Evolutionary conservation across 2,888 invertebrate genomes (phyloP), one percentile per base, ranked within the genome.

Genomic region (Dicycla oo): DNA sequence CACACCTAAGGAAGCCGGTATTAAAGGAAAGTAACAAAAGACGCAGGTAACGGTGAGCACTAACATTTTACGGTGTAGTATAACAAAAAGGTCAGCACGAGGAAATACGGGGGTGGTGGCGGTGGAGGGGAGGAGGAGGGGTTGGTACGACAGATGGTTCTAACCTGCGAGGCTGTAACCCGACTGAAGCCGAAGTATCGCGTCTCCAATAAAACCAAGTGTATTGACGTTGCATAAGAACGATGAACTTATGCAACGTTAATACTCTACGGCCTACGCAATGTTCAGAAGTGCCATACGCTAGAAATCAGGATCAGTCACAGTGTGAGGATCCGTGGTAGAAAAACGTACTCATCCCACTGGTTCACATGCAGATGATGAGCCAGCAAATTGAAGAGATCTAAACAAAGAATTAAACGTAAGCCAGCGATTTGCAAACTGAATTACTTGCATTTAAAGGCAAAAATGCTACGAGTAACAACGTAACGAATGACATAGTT

Each of bases 191-290:
- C 40, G 57, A 53, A 51, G 51, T 60, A 54, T 49, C 34, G 73
- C 43, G 51, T 49, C 57, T 61, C 49, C 68, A 58, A 77, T 82
- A 80, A 82, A 81, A 81, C 69, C 68, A 63, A 82, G 69, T 73
- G 67, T 80, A 77, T 82, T 72, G 73, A 72, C 77, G 73, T 73
- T 81, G 72, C 75, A 69, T 78, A 75, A 65, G 49, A 51, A 47
- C 40, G 62, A 43, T 30, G 3, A 51, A 53, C 20, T n/a, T n/a
- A n/a, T n/a, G n/a, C n/a, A n/a, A n/a, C n/a, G n/a, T n/a, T n/a
- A n/a, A n/a, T n/a, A 47, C 40, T 51, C 57, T 15, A 10, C 6
- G n/a, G 13, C 23, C 57, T 15, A 13, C 3, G n/a, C 18, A 38
- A 54, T 23, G 18, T 26, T 15, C 64, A 51, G 60, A 75, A 75